Conservation (phyloP, 2,888 invertebrate species). For the Andrena flavipes region DNA sequence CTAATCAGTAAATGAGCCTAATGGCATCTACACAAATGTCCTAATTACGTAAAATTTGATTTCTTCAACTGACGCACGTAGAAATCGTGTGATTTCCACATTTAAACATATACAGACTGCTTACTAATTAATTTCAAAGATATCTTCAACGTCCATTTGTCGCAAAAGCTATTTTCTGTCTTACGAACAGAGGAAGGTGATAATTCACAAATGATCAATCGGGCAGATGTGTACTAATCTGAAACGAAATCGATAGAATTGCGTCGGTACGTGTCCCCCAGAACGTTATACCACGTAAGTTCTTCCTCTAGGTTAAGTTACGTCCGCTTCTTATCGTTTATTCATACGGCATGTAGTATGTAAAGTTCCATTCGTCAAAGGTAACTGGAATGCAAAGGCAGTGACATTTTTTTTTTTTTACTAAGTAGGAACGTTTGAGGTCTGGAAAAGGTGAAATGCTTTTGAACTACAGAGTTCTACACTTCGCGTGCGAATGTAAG, state of each 20-base stretch:
- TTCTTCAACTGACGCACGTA: background rate
- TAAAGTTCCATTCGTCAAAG: slow-evolving; percentile 52
- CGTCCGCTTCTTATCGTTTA: slow-evolving; percentile 56
- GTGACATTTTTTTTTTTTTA: slow-evolving; percentile 25
- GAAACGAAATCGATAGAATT: slow-evolving; percentile 59
- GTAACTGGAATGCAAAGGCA: slow-evolving; percentile 19
- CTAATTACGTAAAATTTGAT: background rate
- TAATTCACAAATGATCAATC: slow-evolving; percentile 47
- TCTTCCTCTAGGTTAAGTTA: slow-evolving; percentile 46
- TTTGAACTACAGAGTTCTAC: background rate
- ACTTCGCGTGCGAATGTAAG: background rate
- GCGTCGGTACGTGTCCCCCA: slow-evolving; percentile 64
- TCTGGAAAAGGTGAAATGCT: background rate
- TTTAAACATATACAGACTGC: no score
- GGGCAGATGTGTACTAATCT: slow-evolving; percentile 35
- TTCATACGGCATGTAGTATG: slow-evolving; percentile 46
- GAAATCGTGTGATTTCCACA: no score
- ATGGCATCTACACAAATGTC: background rate
- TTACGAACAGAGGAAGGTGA: no score
- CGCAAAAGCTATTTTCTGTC: no score
- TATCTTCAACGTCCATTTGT: no score
- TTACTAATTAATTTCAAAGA: no score
- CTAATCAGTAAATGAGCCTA: background rate
- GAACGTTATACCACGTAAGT: slow-evolving; percentile 62
- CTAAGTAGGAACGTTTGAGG: slow-evolving; percentile 19